A percentile compares a stretch with the other conserved stretches of the same genome.
These are phyloP conservation scores for Chrysotoxum bicinctum DNA, from an alignment of 2,888 invertebrate genomes.

Conservation along the genomic window DNA sequence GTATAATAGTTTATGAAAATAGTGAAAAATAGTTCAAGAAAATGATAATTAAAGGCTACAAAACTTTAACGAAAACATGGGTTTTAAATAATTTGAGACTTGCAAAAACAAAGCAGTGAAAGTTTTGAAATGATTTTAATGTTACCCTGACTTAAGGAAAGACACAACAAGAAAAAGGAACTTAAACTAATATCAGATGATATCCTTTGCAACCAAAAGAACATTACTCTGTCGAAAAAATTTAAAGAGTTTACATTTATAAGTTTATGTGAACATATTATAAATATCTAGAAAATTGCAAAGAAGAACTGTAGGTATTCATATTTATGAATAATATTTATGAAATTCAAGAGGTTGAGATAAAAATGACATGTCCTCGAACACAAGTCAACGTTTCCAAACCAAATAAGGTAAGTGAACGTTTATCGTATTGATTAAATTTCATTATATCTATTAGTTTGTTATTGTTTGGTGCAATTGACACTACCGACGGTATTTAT, in stretches of 20 bases:
- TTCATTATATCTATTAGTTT: not conserved
- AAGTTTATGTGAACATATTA: too few species aligned
- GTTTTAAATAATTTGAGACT: not conserved
- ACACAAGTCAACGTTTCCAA: slow-evolving; percentile 17
- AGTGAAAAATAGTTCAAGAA: not conserved
- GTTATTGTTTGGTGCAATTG: too few species aligned
- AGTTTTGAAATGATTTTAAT: not conserved
- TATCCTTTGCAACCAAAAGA: not conserved
- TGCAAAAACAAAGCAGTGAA: not conserved
- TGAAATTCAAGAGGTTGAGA: not conserved
- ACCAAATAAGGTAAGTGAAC: slow-evolving; percentile 50
- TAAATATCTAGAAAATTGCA: too few species aligned
- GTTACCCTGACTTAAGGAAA: not conserved
- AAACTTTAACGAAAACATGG: not conserved
- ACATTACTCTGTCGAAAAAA: not conserved
- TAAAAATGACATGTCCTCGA: not conserved
- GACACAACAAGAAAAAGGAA: not conserved
- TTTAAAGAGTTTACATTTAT: too few species aligned
- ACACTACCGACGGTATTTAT: too few species aligned
- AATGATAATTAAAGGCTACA: not conserved
- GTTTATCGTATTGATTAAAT: slow-evolving; percentile 9
- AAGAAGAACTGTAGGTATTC: not conserved
- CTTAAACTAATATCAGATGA: not conserved
- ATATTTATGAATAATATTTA: not conserved
- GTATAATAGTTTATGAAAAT: not conserved